A percentile compares a stretch with the other conserved stretches of the same genome.
phyloP scores from a whole-genome alignment of 2,113 vertebrate species.

The Atrichornis clamosus region DNA sequence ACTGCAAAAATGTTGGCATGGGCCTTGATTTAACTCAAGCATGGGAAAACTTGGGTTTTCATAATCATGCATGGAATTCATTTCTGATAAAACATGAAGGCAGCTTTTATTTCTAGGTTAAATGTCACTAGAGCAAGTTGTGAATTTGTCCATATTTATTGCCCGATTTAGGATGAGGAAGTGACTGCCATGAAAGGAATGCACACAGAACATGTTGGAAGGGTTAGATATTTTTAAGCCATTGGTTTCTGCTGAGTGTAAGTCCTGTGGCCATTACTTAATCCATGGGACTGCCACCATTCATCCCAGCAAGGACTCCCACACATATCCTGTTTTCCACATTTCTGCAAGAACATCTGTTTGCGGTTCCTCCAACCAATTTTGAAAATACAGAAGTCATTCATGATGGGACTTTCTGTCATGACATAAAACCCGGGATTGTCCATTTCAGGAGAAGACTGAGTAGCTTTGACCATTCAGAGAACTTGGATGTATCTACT shows the following conservation, averaged over 20 bases:
- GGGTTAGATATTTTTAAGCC: slow-evolving; percentile 30
- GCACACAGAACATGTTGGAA: background rate
- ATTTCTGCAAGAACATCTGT: slow-evolving; percentile 45
- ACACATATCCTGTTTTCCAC: slow-evolving; percentile 60
- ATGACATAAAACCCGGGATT: background rate
- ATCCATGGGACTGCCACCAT: background rate
- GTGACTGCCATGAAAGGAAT: slow-evolving; percentile 46
- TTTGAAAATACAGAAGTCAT: background rate
- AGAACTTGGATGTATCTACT: background rate
- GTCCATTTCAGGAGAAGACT: background rate
- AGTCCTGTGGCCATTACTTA: background rate
- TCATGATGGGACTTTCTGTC: background rate
- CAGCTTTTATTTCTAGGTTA: background rate
- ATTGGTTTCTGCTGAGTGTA: background rate
- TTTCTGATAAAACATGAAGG: slow-evolving; percentile 32
- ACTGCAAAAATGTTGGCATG: background rate
- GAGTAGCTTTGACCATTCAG: background rate
- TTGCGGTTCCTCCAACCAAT: background rate
- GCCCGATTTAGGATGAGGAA: slow-evolving; percentile 11
- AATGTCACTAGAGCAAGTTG: slow-evolving; percentile 24
- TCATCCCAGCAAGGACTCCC: slow-evolving; percentile 35
- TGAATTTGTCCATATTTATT: slow-evolving; percentile 8
- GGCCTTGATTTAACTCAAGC: background rate
- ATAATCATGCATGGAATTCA: background rate
- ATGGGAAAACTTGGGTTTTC: slow-evolving; percentile 33